Base-by-base conservation (phyloP, 2,113 vertebrate species). In the Xenopus borealis region DNA sequence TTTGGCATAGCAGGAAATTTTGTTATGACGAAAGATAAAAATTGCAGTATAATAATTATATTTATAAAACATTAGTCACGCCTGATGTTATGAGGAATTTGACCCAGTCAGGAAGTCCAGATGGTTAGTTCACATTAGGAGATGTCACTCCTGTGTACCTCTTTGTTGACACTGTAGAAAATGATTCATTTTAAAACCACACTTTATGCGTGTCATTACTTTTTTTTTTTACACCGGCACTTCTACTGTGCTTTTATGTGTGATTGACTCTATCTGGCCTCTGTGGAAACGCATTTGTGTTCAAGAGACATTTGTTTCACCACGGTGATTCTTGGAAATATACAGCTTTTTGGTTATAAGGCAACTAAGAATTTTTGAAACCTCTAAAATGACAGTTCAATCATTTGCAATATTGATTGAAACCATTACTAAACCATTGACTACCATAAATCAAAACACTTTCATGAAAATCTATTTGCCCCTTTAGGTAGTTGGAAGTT, bases 81-180 rank as follows among this genome's bases (percentile, higher is more conserved):
- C 80, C 78, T 1, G 18, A 55, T 79, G 10, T 17, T 78, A 57
- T 81, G 40, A 72, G 46, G 0, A 3, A 58, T 68, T 66, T 66
- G 69, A 10, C 27, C 53, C 10, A 73, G 67, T 79, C 76, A 72
- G 75, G 78, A 79, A 64, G 75, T 82, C 68, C 74, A 55, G 61
- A 65, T 70, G 61, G 79, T 55, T 67, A 68, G 66, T 27, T 80
- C 50, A 55, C 69, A 59, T 82, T 81, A 80, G 2, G 72, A 79
- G 7, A 71, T 82, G 79, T 69, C 81, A 71, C 81, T 80, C 17
- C 58, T 46, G 69, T 62, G 0, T 14, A 58, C 66, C 61, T 16
- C 0, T 23, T 27, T 50, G 62, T 88, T 88, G 81, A 88, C 82
- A 84, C 79, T 83, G 74, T 81, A 79, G 63, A 64, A 64, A 2